Conservation (phyloP, 2,113 vertebrate genomes). For the Anguilla rostrata region DNA sequence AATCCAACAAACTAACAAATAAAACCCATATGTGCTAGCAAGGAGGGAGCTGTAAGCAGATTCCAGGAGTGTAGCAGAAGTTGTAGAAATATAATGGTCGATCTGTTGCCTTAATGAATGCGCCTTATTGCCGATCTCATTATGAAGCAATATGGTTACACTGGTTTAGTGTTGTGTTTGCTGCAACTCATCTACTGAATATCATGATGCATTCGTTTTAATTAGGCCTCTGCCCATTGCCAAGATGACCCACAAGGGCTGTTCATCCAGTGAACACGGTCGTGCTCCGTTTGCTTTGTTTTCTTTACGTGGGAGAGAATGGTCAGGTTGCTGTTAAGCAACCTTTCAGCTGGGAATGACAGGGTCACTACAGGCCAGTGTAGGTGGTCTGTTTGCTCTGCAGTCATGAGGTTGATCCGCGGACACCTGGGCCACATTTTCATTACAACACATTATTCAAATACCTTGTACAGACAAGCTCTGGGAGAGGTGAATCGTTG, state of each 20-base stretch:
- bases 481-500: not conserved
- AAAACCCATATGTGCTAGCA: not conserved
- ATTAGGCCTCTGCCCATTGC: conserved; percentile 22
- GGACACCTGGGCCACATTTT: not conserved
- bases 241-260: conserved; percentile 8
- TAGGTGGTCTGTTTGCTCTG: not conserved
- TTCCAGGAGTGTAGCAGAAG: not conserved
- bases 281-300: not conserved
- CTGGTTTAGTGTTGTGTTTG: conserved; percentile 3
- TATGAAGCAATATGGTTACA: conserved; percentile 9
- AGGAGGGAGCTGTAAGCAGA: not conserved
- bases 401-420: not conserved
- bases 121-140: conserved; percentile 16
- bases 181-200: conserved; percentile 20
- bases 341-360: not conserved
- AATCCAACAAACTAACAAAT: not conserved
- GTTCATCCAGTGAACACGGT: not conserved
- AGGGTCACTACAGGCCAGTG: not conserved
- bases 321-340: not conserved
- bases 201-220: conserved; percentile 26
- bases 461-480: not conserved
- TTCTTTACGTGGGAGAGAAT: not conserved
- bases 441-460: too few relatives aligned
- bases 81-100: conserved; percentile 11
- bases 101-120: conserved; percentile 11